Base-by-base conservation (phyloP, 1,140 invertebrate species). In the Meloidogyne floridensis region DNA sequence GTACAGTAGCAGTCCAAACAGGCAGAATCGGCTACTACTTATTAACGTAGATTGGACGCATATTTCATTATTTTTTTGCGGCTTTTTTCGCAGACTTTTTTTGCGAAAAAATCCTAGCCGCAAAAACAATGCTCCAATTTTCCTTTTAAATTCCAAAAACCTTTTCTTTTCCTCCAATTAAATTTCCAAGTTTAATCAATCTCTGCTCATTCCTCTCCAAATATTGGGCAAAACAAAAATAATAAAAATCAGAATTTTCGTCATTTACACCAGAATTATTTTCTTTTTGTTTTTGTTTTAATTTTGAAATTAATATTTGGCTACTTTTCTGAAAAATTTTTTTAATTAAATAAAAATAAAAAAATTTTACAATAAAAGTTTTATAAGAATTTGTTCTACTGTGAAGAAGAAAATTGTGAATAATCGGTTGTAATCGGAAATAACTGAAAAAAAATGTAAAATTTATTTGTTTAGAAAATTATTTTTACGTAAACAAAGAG, bases 341-440 rank as follows among this genome's bases (percentile, higher is more conserved):
- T 32, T 13, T 7, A 18, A 59, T 18, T 32, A 32, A 59, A 77
- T 77, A 43, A 47, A 69, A 18, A n/a, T 10, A 32, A 32, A 32
- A 15, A 32, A 70, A 51, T n/a, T n/a, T 13, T 70, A 78, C 76
- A 32, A 51, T 78, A 47, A 78, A 78, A 42, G 10, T 65, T 54
- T 32, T 72, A 8, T 53, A 42, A 2, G 77, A 13, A 79, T 71
- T 79, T 18, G 20, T 4, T 7, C 65, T 43, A 15, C 56, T 71
- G 65, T 79, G 77, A 15, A 53, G 77, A 20, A 79, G 77, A 43
- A 79, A 79, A 71, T 65, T 69, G 65, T 69, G 77, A 72, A 79
- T 72, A 51, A 79, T 11, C 11, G 77, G 77, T 20, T 79, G 77
- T 20, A 79, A 56, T 9, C 77, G 77, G 7, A 65, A 65, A 72